Percentiles rank a stretch among this genome's conserved stretches.
phyloP scores from a whole-genome alignment of 2,888 invertebrate genomes.

The Leptinotarsa haldemani region DNA sequence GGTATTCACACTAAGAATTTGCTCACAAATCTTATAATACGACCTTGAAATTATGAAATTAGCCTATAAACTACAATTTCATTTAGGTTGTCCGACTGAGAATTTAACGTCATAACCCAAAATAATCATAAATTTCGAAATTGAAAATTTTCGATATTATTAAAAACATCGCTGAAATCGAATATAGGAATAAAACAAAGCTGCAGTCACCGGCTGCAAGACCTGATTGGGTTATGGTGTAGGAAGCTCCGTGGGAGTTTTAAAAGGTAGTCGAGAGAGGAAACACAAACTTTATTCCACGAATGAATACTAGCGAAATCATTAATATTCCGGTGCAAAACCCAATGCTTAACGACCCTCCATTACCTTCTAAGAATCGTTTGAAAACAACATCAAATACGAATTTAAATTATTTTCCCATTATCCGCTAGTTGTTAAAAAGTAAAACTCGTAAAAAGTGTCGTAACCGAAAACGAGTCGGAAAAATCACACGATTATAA shows the following conservation, averaged over 20 bases:
- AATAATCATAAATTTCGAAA: too few relatives aligned
- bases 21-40: too few relatives aligned
- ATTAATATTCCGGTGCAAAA: constrained; percentile 1
- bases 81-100: background rate
- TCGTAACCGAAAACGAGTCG: constrained; percentile 28
- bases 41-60: too few relatives aligned
- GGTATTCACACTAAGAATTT: too few relatives aligned
- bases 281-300: background rate
- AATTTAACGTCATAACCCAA: background rate
- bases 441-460: constrained; percentile 24
- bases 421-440: constrained; percentile 6
- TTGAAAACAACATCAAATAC: background rate
- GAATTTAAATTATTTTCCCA: constrained; percentile 1
- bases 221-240: too few relatives aligned
- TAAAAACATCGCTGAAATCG: too few relatives aligned
- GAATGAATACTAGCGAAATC: background rate
- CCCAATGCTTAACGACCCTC: background rate
- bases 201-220: too few relatives aligned
- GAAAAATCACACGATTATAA: constrained; percentile 33
- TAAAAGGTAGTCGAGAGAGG: background rate
- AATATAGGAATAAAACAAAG: too few relatives aligned
- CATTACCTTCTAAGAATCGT: constrained; percentile 1
- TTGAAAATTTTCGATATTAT: too few relatives aligned
- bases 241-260: background rate
- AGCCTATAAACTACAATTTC: too few relatives aligned